phyloP scores from a whole-genome alignment of 1,140 invertebrate genomes.

The Papilio glaucus region DNA sequence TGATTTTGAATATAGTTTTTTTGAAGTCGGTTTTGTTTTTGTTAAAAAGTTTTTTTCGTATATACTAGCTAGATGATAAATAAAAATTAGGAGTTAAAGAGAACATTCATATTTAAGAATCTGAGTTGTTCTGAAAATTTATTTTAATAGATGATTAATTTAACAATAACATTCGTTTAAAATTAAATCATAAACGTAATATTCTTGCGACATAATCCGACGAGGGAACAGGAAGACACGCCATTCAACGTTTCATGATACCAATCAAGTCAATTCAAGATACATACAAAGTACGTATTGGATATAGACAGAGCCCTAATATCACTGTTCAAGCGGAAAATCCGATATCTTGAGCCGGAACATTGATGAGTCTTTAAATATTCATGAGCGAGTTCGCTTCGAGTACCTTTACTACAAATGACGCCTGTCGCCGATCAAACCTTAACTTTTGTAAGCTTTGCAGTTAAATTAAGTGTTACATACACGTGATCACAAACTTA shows the following conservation, averaged over 20 bases:
- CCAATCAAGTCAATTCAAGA: slow-evolving; percentile 42
- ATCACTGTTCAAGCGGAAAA: slow-evolving; percentile 70
- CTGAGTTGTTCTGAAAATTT: too few relatives aligned
- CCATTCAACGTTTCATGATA: slow-evolving; percentile 41
- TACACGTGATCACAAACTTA: background rate
- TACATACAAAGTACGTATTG: slow-evolving; percentile 51
- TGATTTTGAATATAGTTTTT: too few relatives aligned
- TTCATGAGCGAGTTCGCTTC: slow-evolving; percentile 66
- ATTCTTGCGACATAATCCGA: background rate
- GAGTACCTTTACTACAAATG: slow-evolving; percentile 61
- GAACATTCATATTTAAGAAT: too few relatives aligned
- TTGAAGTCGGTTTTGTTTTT: too few relatives aligned
- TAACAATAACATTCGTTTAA: too few relatives aligned
- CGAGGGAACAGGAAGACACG: slow-evolving; percentile 26
- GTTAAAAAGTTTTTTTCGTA: too few relatives aligned
- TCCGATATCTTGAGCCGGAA: slow-evolving; percentile 74
- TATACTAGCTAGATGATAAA: too few relatives aligned
- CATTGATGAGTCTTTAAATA: slow-evolving; percentile 76
- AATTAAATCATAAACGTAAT: background rate
- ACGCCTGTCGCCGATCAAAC: slow-evolving; percentile 64
- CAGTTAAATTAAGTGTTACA: slow-evolving; percentile 38
- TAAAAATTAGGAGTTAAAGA: too few relatives aligned
- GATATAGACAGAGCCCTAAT: slow-evolving; percentile 56
- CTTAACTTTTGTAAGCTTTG: slow-evolving; percentile 37
- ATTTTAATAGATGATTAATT: too few relatives aligned